Conservation (phyloP, 2,797 vertebrate species). For the Threskiornis aethiopicus region DNA sequence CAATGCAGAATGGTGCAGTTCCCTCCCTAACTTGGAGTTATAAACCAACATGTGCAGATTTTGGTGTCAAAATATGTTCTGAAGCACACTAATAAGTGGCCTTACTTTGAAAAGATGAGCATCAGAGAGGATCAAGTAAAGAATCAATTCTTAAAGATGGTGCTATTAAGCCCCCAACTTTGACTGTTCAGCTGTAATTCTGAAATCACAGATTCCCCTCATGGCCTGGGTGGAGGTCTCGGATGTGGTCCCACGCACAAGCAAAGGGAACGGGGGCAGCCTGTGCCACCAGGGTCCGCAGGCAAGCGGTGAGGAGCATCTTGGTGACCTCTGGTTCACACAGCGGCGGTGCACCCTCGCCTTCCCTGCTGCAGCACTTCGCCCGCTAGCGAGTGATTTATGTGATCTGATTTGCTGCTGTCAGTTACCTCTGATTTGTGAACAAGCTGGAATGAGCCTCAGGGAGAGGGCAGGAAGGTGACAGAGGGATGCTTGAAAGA, state of each 20-base stretch:
- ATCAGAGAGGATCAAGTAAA: neutral
- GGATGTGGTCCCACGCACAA: rapidly evolving
- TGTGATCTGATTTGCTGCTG: constrained; percentile 43
- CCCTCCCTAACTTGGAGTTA: neutral
- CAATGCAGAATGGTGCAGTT: neutral
- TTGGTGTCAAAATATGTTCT: neutral
- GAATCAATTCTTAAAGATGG: neutral
- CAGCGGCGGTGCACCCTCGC: rapidly evolving
- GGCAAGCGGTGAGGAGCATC: rapidly evolving
- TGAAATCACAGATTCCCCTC: rapidly evolving
- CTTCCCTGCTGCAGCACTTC: neutral
- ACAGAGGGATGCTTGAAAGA: constrained; percentile 1
- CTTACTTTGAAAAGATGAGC: neutral
- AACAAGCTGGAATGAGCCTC: constrained; percentile 66
- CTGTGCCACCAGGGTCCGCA: rapidly evolving
- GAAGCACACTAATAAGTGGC: neutral
- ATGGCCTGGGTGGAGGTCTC: rapidly evolving
- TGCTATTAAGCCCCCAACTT: rapidly evolving
- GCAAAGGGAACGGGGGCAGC: rapidly evolving
- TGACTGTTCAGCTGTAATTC: no score
- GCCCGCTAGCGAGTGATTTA: neutral
- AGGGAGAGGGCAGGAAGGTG: neutral
- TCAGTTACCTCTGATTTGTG: constrained; percentile 55
- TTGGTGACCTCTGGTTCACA: neutral
- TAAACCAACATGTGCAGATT: rapidly evolving